phyloP scores from a whole-genome alignment of 2,113 vertebrate species.

The Ammodramus savannarum region DNA sequence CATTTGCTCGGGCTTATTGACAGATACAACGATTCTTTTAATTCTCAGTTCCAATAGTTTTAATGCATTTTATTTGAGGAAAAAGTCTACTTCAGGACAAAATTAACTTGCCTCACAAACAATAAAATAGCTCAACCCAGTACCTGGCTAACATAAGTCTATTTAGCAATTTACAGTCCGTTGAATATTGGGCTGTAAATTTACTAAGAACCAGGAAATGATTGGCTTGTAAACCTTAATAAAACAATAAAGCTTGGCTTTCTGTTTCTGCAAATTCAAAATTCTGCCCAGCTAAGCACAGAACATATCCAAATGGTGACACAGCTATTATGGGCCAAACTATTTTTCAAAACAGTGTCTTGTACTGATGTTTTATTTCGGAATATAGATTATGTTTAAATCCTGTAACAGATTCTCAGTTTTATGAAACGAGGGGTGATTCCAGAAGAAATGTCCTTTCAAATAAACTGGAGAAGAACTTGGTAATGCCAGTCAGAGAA shows the following conservation, averaged over 20 bases:
- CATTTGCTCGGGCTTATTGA: neutral
- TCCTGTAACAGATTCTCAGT: neutral
- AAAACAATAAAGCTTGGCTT: neutral
- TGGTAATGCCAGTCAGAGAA: neutral
- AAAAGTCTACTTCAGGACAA: neutral
- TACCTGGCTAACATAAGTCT: neutral
- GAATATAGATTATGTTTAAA: neutral
- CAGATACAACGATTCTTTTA: neutral
- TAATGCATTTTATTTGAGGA: neutral
- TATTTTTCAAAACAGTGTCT: neutral
- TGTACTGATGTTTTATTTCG: neutral
- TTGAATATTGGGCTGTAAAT: slow-evolving; percentile 18
- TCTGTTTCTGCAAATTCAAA: neutral
- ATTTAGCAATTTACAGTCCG: neutral
- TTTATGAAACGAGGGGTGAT: neutral
- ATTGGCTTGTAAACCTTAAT: neutral
- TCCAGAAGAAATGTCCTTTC: neutral
- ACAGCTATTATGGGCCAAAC: neutral
- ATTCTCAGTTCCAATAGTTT: neutral
- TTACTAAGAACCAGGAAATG: neutral
- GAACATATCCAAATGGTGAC: neutral
- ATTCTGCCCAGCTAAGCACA: neutral
- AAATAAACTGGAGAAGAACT: neutral
- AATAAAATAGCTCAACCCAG: neutral
- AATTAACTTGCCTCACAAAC: neutral